A percentile compares a stretch with the other conserved stretches of the same genome.
These are phyloP conservation scores for Diadophis punctatus DNA, from an alignment of 2,113 vertebrate genomes.

Conservation along the genomic window DNA sequence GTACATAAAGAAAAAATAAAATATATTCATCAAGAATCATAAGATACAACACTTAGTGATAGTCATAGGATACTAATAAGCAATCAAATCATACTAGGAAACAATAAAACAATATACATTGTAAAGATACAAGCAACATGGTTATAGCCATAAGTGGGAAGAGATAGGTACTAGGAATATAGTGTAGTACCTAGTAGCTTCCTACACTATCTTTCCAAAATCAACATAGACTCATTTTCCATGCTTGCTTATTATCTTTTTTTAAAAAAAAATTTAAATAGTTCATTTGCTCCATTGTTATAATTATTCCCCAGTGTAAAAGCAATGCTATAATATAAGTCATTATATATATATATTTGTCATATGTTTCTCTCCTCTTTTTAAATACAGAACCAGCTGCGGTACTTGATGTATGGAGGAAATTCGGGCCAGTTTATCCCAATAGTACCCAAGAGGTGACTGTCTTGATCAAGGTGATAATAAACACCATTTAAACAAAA, in stretches of 20 bases:
- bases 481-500: neutral
- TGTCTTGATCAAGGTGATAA: constrained; percentile 59
- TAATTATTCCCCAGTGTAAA: neutral
- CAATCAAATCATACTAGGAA: no score
- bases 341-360: neutral
- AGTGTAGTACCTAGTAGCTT: neutral
- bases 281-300: neutral
- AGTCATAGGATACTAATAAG: no score
- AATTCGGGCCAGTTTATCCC: constrained; percentile 9
- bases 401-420: constrained; percentile 45
- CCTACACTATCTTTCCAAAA: neutral
- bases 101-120: no score
- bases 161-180: no score
- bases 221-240: neutral
- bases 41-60: no score
- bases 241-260: neutral
- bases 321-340: neutral
- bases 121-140: no score
- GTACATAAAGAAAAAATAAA: no score
- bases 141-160: no score
- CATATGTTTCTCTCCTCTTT: neutral
- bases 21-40: no score
- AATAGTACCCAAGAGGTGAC: constrained; percentile 56
- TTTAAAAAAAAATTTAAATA: neutral
- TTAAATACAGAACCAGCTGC: constrained; percentile 36